Percentiles rank a stretch among this genome's conserved stretches.
These are phyloP conservation scores for Brachyrhaphis roseni DNA, from an alignment of 2,797 vertebrate species.

Conservation along the genomic window DNA sequence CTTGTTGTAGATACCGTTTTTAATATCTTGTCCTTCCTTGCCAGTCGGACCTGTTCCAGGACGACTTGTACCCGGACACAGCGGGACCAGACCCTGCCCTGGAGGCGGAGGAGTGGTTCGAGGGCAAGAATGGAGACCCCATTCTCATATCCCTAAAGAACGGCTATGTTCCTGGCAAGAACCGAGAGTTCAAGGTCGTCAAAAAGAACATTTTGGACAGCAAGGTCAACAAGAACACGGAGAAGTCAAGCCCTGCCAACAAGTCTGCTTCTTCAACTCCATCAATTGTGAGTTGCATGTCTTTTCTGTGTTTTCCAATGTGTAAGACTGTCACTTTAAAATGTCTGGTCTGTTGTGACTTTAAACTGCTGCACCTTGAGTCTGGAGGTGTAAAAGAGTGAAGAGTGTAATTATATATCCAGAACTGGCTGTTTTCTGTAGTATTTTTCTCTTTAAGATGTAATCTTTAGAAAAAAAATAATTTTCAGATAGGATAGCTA, in stretches of 20 bases:
- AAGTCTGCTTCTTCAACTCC: slow-evolving; percentile 82
- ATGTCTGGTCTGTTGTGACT: not conserved
- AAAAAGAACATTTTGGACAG: slow-evolving; percentile 95
- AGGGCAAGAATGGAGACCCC: slow-evolving; percentile 92
- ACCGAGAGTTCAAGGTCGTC: slow-evolving; percentile 93
- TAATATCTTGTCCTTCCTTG: slow-evolving; percentile 19
- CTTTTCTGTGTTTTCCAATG: not conserved
- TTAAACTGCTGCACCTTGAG: not conserved
- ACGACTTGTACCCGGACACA: slow-evolving; percentile 96
- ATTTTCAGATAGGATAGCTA: not conserved
- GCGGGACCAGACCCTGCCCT: slow-evolving; percentile 90
- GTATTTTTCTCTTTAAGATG: not conserved
- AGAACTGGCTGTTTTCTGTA: not conserved
- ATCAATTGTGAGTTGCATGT: slow-evolving; percentile 78
- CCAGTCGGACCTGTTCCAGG: slow-evolving; percentile 97
- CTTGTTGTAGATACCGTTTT: not conserved
- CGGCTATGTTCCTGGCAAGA: slow-evolving; percentile 91
- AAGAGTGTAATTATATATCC: not conserved
- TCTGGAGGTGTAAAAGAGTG: not conserved
- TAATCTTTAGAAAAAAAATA: not conserved
- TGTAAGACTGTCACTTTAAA: not conserved
- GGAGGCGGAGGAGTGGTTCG: slow-evolving; percentile 97
- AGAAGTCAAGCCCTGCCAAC: slow-evolving; percentile 83
- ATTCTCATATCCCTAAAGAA: slow-evolving; percentile 94
- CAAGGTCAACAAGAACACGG: slow-evolving; percentile 89